phyloP scores from a whole-genome alignment of 2,888 invertebrate genomes.

The Drosophila monieri region DNA sequence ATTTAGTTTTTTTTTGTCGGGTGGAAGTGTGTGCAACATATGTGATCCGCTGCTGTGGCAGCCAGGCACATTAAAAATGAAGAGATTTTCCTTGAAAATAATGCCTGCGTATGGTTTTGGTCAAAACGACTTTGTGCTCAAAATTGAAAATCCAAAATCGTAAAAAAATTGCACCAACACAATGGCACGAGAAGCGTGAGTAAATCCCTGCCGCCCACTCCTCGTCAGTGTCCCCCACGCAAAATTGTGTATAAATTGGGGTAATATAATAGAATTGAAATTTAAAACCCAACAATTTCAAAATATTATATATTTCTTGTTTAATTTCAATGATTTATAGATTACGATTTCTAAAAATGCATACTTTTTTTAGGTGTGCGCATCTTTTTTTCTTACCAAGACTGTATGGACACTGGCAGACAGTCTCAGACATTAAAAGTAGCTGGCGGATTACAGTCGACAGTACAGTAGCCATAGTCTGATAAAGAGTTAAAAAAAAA shows the following conservation, averaged over 20 bases:
- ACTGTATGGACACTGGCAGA: constrained; percentile 6
- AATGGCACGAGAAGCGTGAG: constrained; percentile 57
- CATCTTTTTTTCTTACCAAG: not conserved
- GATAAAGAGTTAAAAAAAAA: constrained; percentile 56
- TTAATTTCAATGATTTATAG: not conserved
- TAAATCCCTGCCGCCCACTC: constrained; percentile 49
- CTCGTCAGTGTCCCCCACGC: constrained; percentile 44
- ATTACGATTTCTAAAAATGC: not conserved
- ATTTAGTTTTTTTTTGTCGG: not conserved
- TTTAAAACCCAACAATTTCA: not conserved
- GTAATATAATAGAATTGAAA: not conserved
- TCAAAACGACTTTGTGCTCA: constrained; percentile 75
- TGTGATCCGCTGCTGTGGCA: constrained; percentile 56
- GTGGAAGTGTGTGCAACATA: constrained; percentile 44
- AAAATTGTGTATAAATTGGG: constrained; percentile 44
- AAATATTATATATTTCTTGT: not conserved
- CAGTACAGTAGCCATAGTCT: constrained; percentile 46
- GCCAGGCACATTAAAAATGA: constrained; percentile 73
- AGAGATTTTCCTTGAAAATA: constrained; percentile 80
- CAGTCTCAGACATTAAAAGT: constrained; percentile 35
- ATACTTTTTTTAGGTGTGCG: not conserved
- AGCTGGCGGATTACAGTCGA: constrained; percentile 67
- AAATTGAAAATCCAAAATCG: constrained; percentile 68
- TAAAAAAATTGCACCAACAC: constrained; percentile 49
- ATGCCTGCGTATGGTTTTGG: constrained; percentile 67